Percentiles rank a stretch among this genome's conserved stretches.
Conservation (phyloP, 2,113 vertebrate genomes). For the Pseudopipra pipra region DNA sequence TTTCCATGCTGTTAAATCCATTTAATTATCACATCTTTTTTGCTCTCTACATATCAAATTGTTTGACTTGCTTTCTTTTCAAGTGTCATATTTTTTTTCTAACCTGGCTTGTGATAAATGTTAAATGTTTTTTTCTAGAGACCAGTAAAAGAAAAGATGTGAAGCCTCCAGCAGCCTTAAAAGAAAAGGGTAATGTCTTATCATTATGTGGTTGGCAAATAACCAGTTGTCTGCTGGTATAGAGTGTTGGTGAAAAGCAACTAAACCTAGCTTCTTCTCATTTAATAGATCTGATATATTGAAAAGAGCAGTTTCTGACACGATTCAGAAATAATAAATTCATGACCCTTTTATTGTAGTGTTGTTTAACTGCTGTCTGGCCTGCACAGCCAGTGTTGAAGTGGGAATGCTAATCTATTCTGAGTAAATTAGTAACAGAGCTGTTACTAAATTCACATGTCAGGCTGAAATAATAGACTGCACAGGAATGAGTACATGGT, state of each 20-base stretch:
- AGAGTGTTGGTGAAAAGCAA: not conserved
- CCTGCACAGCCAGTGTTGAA: not conserved
- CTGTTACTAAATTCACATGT: not conserved
- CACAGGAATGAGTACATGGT: not conserved
- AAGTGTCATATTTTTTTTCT: not conserved
- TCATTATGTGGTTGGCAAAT: not conserved
- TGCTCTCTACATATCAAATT: not conserved
- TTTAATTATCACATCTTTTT: not conserved
- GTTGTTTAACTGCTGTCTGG: not conserved
- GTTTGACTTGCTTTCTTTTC: not conserved
- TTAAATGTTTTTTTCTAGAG: conserved; percentile 66
- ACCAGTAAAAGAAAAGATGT: conserved; percentile 62
- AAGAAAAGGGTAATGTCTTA: conserved; percentile 68
- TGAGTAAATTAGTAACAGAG: not conserved
- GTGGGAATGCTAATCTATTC: not conserved
- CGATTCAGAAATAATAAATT: not conserved
- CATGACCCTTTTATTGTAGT: not conserved
- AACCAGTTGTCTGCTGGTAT: not conserved
- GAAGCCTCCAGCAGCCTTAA: conserved; percentile 53
- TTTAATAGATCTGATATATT: not conserved
- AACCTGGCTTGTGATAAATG: conserved; percentile 46
- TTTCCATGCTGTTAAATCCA: not conserved
- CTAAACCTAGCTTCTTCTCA: not conserved
- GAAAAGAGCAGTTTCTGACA: not conserved
- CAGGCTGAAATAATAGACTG: not conserved